phyloP scores from a whole-genome alignment of 2,113 vertebrate species.

The Okapia johnstoni region DNA sequence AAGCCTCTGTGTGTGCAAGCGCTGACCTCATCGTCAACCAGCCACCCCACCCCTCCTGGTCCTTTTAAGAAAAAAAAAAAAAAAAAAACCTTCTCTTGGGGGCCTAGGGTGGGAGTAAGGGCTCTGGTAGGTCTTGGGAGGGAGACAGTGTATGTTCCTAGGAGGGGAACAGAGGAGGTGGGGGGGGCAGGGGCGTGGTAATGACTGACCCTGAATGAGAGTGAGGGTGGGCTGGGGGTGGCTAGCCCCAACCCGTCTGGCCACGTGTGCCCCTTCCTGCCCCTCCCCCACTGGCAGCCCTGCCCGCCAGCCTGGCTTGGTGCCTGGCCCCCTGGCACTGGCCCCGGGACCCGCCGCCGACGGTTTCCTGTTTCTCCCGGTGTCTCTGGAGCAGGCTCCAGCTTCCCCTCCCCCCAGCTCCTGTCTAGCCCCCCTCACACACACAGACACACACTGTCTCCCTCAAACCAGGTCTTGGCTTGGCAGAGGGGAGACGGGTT shows the following conservation, averaged over 20 bases:
- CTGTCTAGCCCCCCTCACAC: constrained; percentile 53
- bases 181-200: background rate
- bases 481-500: constrained; percentile 15
- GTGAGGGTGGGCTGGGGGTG: background rate
- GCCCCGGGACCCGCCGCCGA: constrained; percentile 75
- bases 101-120: constrained; percentile 30
- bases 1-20: constrained; percentile 71
- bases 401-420: constrained; percentile 46
- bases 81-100: constrained; percentile 34
- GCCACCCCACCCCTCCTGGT: constrained; percentile 72
- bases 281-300: constrained; percentile 74
- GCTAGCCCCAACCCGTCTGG: constrained; percentile 32
- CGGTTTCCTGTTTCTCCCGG: constrained; percentile 78
- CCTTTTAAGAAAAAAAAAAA: constrained; percentile 71
- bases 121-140: background rate
- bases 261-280: constrained; percentile 71
- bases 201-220: background rate
- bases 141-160: background rate
- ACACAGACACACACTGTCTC: constrained; percentile 49
- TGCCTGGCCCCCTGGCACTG: constrained; percentile 78
- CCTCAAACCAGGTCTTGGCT: background rate
- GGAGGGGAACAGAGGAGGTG: background rate
- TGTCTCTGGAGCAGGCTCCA: constrained; percentile 65
- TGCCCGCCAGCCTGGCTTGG: constrained; percentile 70
- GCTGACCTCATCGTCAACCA: constrained; percentile 72